Evolutionary conservation across 2,113 vertebrate species (phyloP).

Genomic region (Python bivittatus): DNA sequence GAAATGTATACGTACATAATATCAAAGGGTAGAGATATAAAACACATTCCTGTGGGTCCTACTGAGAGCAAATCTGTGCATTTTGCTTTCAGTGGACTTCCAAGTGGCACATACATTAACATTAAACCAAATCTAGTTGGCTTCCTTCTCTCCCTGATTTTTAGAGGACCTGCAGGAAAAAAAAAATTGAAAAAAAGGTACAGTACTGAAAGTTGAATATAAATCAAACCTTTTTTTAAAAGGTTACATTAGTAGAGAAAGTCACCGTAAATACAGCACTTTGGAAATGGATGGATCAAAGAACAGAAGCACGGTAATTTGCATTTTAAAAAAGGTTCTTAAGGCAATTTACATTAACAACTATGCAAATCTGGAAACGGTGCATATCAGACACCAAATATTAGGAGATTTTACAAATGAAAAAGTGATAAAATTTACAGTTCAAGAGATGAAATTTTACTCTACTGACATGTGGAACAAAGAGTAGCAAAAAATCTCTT

Average conservation of each 20-base stretch:
- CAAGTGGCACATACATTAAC: not conserved
- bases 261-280: not conserved
- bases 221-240: not conserved
- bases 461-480: not conserved
- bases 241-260: not conserved
- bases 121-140: not conserved
- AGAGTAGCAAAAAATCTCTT: not conserved
- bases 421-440: not conserved
- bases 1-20: not conserved
- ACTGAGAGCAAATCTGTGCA: not conserved
- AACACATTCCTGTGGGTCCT: not conserved
- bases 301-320: not conserved
- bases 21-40: not conserved
- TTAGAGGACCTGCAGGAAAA: not conserved
- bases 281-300: not conserved
- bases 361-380: not conserved
- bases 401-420: not conserved
- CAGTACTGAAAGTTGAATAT: not conserved
- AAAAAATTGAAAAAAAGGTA: not conserved
- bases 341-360: not conserved
- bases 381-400: not conserved
- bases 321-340: not conserved
- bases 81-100: not conserved
- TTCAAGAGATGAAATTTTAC: not conserved
- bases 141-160: not conserved